Evolutionary conservation across 2,797 vertebrate genomes (phyloP).

Genomic region (Molossus molossus): DNA sequence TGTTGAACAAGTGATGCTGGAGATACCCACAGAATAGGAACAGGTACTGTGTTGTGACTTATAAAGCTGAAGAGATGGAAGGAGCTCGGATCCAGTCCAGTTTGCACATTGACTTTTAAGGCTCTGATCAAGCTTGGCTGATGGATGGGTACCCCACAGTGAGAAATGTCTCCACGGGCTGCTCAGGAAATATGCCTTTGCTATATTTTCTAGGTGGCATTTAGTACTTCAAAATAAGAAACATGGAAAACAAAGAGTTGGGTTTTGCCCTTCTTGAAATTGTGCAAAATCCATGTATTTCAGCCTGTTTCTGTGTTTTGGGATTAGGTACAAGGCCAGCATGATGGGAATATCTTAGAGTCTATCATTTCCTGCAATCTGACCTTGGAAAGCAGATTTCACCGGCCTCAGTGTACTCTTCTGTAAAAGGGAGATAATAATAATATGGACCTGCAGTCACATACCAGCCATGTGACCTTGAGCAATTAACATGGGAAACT

Average conservation of each 20-base stretch:
- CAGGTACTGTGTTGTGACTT: background rate
- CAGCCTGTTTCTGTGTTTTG: background rate
- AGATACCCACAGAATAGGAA: background rate
- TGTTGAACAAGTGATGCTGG: background rate
- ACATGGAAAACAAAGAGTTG: background rate
- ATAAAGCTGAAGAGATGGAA: background rate
- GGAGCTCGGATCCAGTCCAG: background rate
- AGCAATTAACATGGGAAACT: background rate
- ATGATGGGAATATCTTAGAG: background rate
- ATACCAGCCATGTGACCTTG: background rate
- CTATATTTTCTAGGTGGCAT: constrained; percentile 28
- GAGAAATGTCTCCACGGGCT: background rate
- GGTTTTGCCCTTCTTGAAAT: constrained; percentile 1
- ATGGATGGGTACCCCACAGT: constrained; percentile 51
- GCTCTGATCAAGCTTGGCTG: constrained; percentile 62
- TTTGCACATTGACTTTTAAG: background rate
- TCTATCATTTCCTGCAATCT: background rate
- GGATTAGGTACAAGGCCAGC: background rate
- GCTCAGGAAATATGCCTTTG: constrained; percentile 17
- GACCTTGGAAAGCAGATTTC: constrained; percentile 7
- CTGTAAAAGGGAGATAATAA: background rate
- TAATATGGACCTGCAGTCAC: too few species aligned
- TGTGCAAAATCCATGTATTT: background rate
- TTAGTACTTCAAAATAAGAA: constrained; percentile 20
- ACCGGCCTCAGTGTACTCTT: background rate